Conservation (phyloP, 2,888 invertebrate species). For the Sympetrum striolatum region DNA sequence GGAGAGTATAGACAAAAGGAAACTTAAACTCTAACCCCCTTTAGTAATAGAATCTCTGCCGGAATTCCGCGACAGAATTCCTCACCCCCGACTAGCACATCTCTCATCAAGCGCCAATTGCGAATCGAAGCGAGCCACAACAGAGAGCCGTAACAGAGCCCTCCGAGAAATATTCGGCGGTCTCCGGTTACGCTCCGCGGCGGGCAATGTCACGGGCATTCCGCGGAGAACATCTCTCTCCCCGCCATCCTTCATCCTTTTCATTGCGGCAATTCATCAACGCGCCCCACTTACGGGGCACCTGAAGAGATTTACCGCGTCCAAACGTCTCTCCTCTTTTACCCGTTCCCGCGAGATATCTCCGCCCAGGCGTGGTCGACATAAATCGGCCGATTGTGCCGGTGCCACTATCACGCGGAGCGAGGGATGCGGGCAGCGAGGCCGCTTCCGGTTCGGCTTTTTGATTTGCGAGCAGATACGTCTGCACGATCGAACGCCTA, state of each 20-base stretch:
- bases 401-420: conserved; percentile 21
- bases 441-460: conserved; percentile 23
- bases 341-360: conserved; percentile 6
- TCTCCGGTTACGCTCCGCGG: background rate
- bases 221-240: background rate
- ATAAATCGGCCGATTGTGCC: conserved; percentile 26
- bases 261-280: conserved; percentile 33
- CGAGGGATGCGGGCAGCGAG: background rate
- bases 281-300: background rate
- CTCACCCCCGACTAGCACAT: too few species aligned
- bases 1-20: too few species aligned
- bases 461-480: conserved; percentile 38
- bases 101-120: too few species aligned
- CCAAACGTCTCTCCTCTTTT: conserved; percentile 5
- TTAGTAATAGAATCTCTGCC: too few species aligned
- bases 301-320: conserved; percentile 26
- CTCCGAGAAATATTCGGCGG: background rate
- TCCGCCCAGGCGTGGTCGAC: conserved; percentile 40
- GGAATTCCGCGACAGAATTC: too few species aligned
- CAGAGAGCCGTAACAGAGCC: too few species aligned
- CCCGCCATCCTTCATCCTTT: background rate
- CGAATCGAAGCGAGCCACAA: too few species aligned
- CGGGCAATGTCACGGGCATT: background rate
- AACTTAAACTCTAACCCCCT: too few species aligned
- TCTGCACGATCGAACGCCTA: conserved; percentile 26